Conservation (phyloP, 2,797 vertebrate species). For the Hippoglossus hippoglossus region DNA sequence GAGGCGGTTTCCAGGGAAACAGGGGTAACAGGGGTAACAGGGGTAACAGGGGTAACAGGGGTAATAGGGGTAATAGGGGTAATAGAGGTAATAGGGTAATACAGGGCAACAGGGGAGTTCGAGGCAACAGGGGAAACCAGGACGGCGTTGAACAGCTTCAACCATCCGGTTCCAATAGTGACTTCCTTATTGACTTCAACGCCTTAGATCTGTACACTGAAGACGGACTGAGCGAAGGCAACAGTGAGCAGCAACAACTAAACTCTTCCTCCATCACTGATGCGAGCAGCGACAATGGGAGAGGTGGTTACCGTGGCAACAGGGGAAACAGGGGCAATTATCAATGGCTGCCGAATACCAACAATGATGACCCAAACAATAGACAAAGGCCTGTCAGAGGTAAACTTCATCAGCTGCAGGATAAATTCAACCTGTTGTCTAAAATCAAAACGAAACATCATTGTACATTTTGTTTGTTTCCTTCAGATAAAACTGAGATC, state of each 20-base stretch:
- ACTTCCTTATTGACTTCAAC: background rate
- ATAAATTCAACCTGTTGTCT: background rate
- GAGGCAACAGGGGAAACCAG: background rate
- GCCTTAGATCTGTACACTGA: background rate
- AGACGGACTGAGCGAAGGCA: rapidly evolving
- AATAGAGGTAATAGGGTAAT: background rate
- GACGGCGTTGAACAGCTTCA: too few relatives aligned
- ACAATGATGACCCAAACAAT: background rate
- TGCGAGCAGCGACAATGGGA: background rate
- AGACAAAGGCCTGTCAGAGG: constrained; percentile 32
- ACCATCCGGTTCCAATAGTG: background rate
- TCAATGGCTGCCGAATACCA: rapidly evolving
- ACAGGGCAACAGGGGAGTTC: background rate
- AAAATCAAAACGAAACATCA: background rate
- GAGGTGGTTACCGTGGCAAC: background rate
- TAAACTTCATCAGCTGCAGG: constrained; percentile 9
- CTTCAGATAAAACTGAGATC: constrained; percentile 81
- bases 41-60: too few relatives aligned
- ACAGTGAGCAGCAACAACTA: too few relatives aligned
- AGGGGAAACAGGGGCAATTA: background rate
- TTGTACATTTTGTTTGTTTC: constrained; percentile 9
- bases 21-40: background rate
- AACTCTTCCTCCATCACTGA: too few relatives aligned
- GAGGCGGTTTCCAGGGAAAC: background rate
- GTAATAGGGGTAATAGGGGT: too few relatives aligned